phyloP scores from a whole-genome alignment of 2,888 invertebrate genomes.

The Panzeria rudis region DNA sequence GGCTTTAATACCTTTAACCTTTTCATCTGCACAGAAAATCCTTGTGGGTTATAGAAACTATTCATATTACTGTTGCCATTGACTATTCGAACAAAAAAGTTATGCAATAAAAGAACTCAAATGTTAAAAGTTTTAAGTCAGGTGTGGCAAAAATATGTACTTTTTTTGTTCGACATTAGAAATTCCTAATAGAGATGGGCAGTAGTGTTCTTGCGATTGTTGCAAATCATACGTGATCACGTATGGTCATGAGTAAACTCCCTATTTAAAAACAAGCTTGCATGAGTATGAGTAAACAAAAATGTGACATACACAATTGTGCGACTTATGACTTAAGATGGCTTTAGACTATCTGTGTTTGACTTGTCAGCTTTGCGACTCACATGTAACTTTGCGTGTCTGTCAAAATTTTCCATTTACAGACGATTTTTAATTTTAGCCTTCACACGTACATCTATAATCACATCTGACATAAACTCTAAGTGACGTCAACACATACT shows the following conservation, averaged over 20 bases:
- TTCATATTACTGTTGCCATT: constrained; percentile 1
- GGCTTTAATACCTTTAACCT: constrained; percentile 18
- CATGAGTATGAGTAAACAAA: no score
- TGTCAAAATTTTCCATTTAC: no score
- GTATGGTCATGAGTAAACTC: neutral
- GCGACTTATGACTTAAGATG: no score
- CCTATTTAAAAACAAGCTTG: neutral
- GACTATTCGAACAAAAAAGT: neutral
- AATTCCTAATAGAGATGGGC: neutral
- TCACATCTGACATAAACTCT: no score
- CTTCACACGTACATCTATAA: no score
- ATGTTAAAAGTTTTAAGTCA: constrained; percentile 25
- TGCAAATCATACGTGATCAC: neutral
- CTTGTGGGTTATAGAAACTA: neutral
- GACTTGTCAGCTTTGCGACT: no score
- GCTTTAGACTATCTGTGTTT: no score
- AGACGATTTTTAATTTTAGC: no score
- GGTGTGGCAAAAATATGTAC: constrained; percentile 19
- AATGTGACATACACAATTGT: no score
- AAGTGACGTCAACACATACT: no score
- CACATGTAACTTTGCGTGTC: no score
- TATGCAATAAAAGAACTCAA: constrained; percentile 17
- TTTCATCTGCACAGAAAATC: constrained; percentile 10
- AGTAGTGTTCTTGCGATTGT: neutral
- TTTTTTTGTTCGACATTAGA: neutral